These are phyloP conservation scores for Philereme transversata DNA, from an alignment of 2,888 invertebrate species.

Conservation along the genomic window DNA sequence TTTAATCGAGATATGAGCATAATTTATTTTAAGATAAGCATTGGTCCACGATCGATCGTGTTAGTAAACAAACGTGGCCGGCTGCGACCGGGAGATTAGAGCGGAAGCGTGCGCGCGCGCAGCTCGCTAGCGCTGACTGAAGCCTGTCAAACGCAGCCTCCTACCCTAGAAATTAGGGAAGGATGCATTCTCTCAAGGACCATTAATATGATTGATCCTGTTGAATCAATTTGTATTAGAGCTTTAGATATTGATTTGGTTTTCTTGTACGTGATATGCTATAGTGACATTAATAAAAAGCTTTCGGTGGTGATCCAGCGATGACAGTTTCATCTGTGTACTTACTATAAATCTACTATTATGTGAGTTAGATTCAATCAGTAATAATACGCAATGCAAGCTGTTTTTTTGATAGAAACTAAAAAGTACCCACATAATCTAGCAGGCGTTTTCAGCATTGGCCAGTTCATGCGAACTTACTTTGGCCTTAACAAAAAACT, in stretches of 20 bases:
- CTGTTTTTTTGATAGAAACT: no score
- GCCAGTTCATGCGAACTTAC: no score
- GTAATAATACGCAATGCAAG: no score
- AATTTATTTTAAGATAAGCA: conserved; percentile 33
- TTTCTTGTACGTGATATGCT: conserved; percentile 1
- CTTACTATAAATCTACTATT: no score
- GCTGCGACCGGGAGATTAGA: conserved; percentile 43
- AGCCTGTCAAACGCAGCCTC: conserved; percentile 74
- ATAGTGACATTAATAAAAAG: no score
- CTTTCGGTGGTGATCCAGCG: neutral
- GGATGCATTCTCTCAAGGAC: conserved; percentile 32
- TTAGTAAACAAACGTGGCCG: conserved; percentile 69
- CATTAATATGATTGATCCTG: conserved; percentile 12
- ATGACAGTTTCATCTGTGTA: no score
- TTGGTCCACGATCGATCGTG: conserved; percentile 54
- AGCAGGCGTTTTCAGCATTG: no score
- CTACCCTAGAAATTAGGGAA: conserved; percentile 65
- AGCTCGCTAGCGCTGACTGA: conserved; percentile 73
- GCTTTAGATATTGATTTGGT: neutral
- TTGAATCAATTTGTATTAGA: conserved; percentile 9
- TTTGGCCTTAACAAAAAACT: no score
- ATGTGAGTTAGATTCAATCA: no score
- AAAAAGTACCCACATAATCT: no score
- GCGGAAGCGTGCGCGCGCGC: conserved; percentile 78
- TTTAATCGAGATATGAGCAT: conserved; percentile 49